Conservation (phyloP, 2,888 invertebrate species). For the Tipula confusa region DNA sequence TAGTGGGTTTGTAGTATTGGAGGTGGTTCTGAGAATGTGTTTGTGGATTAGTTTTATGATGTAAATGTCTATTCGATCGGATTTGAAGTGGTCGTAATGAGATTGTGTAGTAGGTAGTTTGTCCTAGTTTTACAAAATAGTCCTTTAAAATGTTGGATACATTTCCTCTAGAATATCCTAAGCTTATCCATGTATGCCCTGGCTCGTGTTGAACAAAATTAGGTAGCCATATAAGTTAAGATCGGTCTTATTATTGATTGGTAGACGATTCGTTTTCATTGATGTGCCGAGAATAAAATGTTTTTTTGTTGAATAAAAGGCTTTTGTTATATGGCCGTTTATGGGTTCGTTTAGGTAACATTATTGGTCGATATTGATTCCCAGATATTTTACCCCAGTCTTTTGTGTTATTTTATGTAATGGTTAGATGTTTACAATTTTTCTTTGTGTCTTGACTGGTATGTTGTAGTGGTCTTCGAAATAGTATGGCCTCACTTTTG, state of each 20-base stretch:
- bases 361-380: not conserved
- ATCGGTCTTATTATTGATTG: too few species aligned
- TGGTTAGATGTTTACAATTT: not conserved
- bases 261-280: too few species aligned
- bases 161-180: constrained; percentile 31
- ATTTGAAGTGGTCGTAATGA: too few species aligned
- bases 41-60: too few species aligned
- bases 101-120: too few species aligned
- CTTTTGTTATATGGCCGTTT: not conserved
- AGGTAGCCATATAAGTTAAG: too few species aligned
- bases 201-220: constrained; percentile 31
- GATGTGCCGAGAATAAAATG: not conserved
- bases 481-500: constrained; percentile 30
- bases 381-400: not conserved
- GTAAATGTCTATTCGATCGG: too few species aligned
- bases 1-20: too few species aligned
- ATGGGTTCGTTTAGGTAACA: not conserved
- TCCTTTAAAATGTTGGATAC: not conserved
- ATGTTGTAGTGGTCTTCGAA: not conserved
- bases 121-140: too few species aligned
- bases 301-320: not conserved
- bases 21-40: too few species aligned
- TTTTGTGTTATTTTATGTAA: not conserved
- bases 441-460: not conserved
- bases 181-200: not conserved